Base-by-base conservation (phyloP, 2,113 vertebrate species). In the Ctenodactylus gundi region DNA sequence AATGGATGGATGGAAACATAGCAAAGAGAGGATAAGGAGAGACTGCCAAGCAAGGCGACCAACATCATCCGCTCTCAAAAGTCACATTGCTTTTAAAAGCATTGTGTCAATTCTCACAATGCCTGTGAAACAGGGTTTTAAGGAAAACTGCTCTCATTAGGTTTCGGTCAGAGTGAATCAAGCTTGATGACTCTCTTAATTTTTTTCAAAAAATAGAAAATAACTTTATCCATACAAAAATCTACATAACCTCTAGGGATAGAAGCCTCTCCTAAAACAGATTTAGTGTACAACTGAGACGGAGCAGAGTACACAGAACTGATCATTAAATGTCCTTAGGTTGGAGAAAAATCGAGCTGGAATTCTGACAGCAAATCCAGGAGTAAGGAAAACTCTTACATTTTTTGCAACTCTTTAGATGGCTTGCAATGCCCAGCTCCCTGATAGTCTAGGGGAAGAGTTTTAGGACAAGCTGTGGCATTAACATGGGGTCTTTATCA, bases 1-100 rank as follows among this genome's bases (percentile, higher is more conserved):
- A 88, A 88, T 91, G 77, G 92, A 95, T 86, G 31, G 92, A 95
- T 86, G 31, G 4, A 73, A 0, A 62, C 0, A 20, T 34, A 86
- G 55, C 8, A 0, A 6, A 78, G 72, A 96, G 65, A 86, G 23
- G 72, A 88, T 93, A 90, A 90, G 64, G 90, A 84, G 94, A 58
- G 88, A 77, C 64, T 93, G 89, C 95, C 96, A 95, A 95, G 96
- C 97, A 93, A 70, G 72, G 68, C 77, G 81, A 34, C 67, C 44
- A 39, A 67, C 39, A 90, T 80, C 70, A 77, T 53, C 0, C 2
- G 27, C 68, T 90, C 46, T 62, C 27, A 57, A 53, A 27, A 83
- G 29, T 83, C 62, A 31, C 7, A 49, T 2, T 23, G 23, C 57
- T 65, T 39, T 58, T 27, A 57, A 87, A 78, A 70, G 72, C 91